phyloP scores from a whole-genome alignment of 2,113 vertebrate genomes.

The Sinocyclocheilus anshuiensis region DNA sequence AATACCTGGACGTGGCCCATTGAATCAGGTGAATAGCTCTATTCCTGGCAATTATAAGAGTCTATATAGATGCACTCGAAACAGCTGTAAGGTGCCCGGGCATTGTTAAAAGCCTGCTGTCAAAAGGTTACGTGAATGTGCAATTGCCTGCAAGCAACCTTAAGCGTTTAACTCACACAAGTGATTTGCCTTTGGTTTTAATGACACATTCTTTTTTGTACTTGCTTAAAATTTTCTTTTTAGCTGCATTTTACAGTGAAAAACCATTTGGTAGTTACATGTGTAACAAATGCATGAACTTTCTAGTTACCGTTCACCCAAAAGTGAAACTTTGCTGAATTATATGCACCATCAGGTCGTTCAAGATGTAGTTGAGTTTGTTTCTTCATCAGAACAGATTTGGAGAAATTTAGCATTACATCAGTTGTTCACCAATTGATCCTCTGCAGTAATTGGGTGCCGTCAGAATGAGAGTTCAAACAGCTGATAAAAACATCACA shows the following conservation, averaged over 20 bases:
- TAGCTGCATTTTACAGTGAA: background rate
- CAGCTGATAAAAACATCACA: too few relatives aligned
- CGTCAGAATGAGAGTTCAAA: too few relatives aligned
- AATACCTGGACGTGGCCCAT: conserved; percentile 33
- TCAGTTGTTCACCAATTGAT: too few relatives aligned
- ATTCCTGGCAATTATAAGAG: conserved; percentile 4
- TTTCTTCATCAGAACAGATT: background rate
- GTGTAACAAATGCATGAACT: background rate
- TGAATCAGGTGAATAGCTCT: conserved; percentile 26
- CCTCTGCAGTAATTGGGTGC: too few relatives aligned
- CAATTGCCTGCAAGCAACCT: conserved; percentile 9
- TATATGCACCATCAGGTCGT: background rate
- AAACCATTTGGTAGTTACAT: background rate
- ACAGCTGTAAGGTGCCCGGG: background rate
- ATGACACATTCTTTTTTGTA: background rate
- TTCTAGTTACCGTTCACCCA: background rate
- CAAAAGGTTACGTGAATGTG: conserved; percentile 5
- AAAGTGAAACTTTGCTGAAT: background rate
- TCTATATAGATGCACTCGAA: conserved; percentile 5
- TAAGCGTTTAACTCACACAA: background rate
- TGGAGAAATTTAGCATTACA: too few relatives aligned
- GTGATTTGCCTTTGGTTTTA: background rate
- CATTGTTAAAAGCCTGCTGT: background rate
- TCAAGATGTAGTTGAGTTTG: background rate
- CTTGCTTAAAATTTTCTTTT: background rate